Base-by-base conservation (phyloP, 2,888 invertebrate species). In the Drosophila atripex region DNA sequence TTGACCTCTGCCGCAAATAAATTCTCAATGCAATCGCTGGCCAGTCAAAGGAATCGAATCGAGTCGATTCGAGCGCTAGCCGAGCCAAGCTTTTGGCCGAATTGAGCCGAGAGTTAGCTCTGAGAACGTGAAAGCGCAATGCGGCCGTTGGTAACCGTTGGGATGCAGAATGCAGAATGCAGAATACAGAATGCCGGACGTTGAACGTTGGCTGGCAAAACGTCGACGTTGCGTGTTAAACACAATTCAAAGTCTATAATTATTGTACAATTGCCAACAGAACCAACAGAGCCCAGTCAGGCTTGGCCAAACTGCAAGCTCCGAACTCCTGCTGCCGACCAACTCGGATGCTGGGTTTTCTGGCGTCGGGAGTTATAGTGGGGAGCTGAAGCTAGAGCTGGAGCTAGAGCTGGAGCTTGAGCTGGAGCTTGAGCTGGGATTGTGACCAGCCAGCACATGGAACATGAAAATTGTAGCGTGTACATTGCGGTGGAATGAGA, bases 181-280 rank as follows among this genome's bases (percentile, higher is more conserved):
- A 16, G n/a, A 46, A 58, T 8, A 50, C 64, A 18, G 65, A 45
- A 41, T 4, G 12, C 55, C n/a, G 25, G 28, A 23, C 45, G 23
- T n/a, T 47, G 52, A 38, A 35, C 21, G 51, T 63, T 18, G 73
- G 66, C 73, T 68, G 70, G 71, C 61, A 58, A 70, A 55, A 73
- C 64, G 85, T 75, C 82, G 88, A 82, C 87, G 85, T 89, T 89
- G 90, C 89, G 89, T 89, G 89, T 90, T 89, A 89, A 90, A 88
- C 89, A 89, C 89, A 88, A 88, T 87, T 88, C 88, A 88, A 88
- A 89, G 89, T 89, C 89, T 89, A 88, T 89, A 89, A 89, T 89
- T 89, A 82, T 82, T 82, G 82, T 86, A 90, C 89, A 88, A 88
- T 88, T 89, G 87, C 82, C 82, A 86, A 73, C 78, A 76, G 56